These are phyloP conservation scores for Lasius platythorax DNA, from an alignment of 2,888 invertebrate species.

Conservation along the genomic window DNA sequence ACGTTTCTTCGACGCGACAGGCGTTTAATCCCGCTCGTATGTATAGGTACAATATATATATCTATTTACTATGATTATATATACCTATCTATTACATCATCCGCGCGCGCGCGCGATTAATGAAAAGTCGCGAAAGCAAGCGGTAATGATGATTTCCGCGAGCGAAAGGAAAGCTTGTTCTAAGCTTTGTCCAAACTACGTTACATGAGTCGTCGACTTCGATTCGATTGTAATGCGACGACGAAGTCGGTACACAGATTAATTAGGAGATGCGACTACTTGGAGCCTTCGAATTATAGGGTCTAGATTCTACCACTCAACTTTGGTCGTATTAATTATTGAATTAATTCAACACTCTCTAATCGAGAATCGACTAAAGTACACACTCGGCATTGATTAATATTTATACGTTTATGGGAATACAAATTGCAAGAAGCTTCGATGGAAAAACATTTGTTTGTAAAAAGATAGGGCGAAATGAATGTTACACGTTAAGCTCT, in stretches of 20 bases:
- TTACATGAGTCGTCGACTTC: not conserved
- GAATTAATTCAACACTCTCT: not conserved
- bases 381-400: not conserved
- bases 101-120: not conserved
- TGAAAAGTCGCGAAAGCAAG: conserved; percentile 8
- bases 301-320: conserved; percentile 11
- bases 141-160: not conserved
- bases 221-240: conserved; percentile 1
- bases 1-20: conserved; percentile 62
- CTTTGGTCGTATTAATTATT: not conserved
- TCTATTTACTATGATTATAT: not conserved
- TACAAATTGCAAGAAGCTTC: not conserved
- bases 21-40: conserved; percentile 35
- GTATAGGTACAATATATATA: not conserved
- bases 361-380: not conserved
- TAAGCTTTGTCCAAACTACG: not conserved
- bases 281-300: not conserved
- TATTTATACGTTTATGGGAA: not conserved
- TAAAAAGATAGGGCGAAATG: not conserved
- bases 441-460: not conserved
- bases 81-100: not conserved
- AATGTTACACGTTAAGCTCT: not conserved
- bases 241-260: not conserved
- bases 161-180: not conserved
- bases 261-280: not conserved